Percentiles rank a stretch among this genome's conserved stretches.
These are phyloP conservation scores for Artibeus lituratus DNA, from an alignment of 2,797 vertebrate genomes.

Conservation along the genomic window DNA sequence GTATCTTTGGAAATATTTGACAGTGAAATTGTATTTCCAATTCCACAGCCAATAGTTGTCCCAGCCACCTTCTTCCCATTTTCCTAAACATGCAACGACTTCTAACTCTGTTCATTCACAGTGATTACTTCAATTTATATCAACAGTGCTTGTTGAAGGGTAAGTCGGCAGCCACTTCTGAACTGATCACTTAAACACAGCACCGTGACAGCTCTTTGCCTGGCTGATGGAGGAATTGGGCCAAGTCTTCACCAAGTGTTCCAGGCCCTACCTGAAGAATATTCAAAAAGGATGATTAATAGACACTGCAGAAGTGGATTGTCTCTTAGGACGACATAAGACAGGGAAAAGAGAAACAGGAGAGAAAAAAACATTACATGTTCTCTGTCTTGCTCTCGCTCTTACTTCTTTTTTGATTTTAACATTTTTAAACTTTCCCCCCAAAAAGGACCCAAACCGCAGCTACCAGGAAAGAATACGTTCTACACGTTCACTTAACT, in stretches of 20 bases:
- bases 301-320: background rate
- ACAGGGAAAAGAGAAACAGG: background rate
- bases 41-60: constrained; percentile 42
- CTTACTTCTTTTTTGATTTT: background rate
- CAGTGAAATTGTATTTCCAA: constrained; percentile 55
- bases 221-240: background rate
- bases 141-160: background rate
- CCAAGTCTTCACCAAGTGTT: constrained; percentile 10
- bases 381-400: background rate
- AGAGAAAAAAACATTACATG: background rate
- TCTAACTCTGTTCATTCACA: background rate
- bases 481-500: background rate
- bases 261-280: background rate
- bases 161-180: constrained; percentile 25
- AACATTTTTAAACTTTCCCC: background rate
- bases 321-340: background rate
- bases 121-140: background rate
- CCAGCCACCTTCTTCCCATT: background rate
- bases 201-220: background rate
- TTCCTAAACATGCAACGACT: background rate
- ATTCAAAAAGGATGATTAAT: background rate
- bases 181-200: background rate
- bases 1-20: constrained; percentile 57
- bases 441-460: background rate
- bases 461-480: background rate